phyloP scores from a whole-genome alignment of 2,797 vertebrate species.

The Sphenodon punctatus region DNA sequence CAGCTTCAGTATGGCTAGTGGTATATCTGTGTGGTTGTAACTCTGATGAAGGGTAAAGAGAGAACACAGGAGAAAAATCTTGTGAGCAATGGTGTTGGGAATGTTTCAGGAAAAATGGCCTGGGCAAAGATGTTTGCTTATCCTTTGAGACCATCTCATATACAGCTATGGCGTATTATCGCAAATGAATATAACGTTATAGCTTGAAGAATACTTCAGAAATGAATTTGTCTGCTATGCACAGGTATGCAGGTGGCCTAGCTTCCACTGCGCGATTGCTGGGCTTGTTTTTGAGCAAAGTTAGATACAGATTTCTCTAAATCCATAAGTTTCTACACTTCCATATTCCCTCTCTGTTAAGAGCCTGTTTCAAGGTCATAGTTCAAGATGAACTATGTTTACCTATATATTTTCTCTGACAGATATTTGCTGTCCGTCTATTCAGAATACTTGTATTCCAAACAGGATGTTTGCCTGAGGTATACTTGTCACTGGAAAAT shows the following conservation, averaged over 20 bases:
- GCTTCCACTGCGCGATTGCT: slow-evolving; percentile 25
- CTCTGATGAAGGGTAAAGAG: neutral
- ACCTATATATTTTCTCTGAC: slow-evolving; percentile 65
- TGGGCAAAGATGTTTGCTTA: too few species aligned
- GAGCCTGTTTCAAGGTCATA: slow-evolving; percentile 51
- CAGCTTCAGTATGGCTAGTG: neutral
- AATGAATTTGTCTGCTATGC: slow-evolving; percentile 59
- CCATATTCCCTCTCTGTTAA: slow-evolving; percentile 41
- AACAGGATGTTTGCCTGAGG: slow-evolving; percentile 75
- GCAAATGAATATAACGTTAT: slow-evolving; percentile 41
- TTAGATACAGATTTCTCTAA: slow-evolving; percentile 62
- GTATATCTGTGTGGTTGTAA: neutral
- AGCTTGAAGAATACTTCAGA: slow-evolving; percentile 37
- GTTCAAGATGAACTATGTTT: slow-evolving; percentile 49
- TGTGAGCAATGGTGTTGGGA: accelerated
- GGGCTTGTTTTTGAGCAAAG: slow-evolving; percentile 59
- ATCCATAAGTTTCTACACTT: slow-evolving; percentile 43
- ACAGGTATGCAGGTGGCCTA: slow-evolving; percentile 59
- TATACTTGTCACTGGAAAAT: slow-evolving; percentile 65
- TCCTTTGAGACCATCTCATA: too few species aligned
- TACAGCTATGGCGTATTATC: too few species aligned
- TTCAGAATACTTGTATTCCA: slow-evolving; percentile 61
- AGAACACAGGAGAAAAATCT: neutral
- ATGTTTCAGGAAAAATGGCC: too few species aligned
- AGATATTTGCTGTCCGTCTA: slow-evolving; percentile 59